These are phyloP conservation scores for Danio albolineatus DNA, from an alignment of 2,797 vertebrate species.

Conservation along the genomic window DNA sequence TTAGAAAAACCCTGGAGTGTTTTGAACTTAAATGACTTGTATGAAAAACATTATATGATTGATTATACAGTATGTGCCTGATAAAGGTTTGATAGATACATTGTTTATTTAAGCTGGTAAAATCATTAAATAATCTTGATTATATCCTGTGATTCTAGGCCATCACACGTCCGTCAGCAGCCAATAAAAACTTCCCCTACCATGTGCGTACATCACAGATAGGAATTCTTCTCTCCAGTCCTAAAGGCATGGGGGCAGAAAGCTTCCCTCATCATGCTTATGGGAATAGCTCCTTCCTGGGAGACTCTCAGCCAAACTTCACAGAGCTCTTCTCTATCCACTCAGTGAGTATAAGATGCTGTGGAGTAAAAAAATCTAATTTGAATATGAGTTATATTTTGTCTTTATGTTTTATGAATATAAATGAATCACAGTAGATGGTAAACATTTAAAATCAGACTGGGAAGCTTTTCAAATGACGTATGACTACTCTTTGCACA, in stretches of 20 bases:
- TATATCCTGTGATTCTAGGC: slow-evolving; percentile 71
- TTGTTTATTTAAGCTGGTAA: background rate
- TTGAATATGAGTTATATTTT: background rate
- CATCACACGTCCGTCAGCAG: slow-evolving; percentile 92
- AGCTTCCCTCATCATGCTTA: slow-evolving; percentile 92
- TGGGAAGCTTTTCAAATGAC: background rate
- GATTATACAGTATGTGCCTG: too few relatives aligned
- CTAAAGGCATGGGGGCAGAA: slow-evolving; percentile 75
- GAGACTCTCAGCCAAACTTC: slow-evolving; percentile 92
- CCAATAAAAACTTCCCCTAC: slow-evolving; percentile 96
- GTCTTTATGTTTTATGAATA: background rate
- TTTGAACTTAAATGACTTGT: too few relatives aligned
- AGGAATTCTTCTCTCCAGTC: slow-evolving; percentile 84
- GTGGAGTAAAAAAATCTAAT: background rate
- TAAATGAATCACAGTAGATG: background rate
- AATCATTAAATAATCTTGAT: background rate
- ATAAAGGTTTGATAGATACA: background rate
- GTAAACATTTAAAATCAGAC: background rate
- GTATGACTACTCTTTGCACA: too few relatives aligned
- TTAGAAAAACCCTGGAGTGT: too few relatives aligned
- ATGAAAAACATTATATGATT: too few relatives aligned
- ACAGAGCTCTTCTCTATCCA: slow-evolving; percentile 94
- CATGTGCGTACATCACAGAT: slow-evolving; percentile 94
- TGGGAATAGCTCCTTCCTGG: slow-evolving; percentile 90
- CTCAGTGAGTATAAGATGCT: slow-evolving; percentile 73